Evolutionary conservation across 2,888 invertebrate genomes (phyloP).

Genomic region (Galerucella pusilla): DNA sequence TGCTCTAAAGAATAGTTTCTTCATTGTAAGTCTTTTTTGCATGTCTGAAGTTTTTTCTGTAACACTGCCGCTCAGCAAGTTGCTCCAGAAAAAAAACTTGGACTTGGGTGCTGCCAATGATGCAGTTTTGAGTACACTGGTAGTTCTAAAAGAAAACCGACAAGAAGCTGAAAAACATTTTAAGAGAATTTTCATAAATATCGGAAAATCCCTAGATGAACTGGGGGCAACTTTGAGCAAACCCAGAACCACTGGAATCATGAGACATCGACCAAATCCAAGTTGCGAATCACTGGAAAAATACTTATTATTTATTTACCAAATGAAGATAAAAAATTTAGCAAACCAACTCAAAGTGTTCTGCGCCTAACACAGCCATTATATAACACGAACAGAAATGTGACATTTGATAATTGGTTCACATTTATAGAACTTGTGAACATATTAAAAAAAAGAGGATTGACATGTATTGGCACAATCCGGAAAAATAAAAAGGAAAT

Average conservation of each 20-base stretch:
- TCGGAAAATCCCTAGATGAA: not conserved
- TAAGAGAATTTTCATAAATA: not conserved
- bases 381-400: conserved; percentile 8
- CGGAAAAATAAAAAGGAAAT: too few species aligned
- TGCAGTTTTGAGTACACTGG: too few species aligned
- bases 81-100: too few species aligned
- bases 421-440: conserved; percentile 17
- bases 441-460: too few species aligned
- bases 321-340: not conserved
- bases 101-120: too few species aligned
- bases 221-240: not conserved
- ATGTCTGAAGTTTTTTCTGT: too few species aligned
- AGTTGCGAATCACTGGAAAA: too few species aligned
- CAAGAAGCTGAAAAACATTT: not conserved
- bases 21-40: conserved; percentile 13
- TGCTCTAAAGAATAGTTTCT: conserved; percentile 16
- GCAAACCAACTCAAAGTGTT: conserved; percentile 3
- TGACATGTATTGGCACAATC: too few species aligned
- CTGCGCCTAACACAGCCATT: conserved; percentile 13
- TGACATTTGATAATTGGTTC: conserved; percentile 15
- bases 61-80: too few species aligned
- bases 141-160: too few species aligned
- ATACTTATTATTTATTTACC: conserved; percentile 5
- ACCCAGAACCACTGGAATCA: too few species aligned
- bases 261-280: too few species aligned